phyloP scores from a whole-genome alignment of 2,888 invertebrate genomes.

The Glaucopsyche alexis region DNA sequence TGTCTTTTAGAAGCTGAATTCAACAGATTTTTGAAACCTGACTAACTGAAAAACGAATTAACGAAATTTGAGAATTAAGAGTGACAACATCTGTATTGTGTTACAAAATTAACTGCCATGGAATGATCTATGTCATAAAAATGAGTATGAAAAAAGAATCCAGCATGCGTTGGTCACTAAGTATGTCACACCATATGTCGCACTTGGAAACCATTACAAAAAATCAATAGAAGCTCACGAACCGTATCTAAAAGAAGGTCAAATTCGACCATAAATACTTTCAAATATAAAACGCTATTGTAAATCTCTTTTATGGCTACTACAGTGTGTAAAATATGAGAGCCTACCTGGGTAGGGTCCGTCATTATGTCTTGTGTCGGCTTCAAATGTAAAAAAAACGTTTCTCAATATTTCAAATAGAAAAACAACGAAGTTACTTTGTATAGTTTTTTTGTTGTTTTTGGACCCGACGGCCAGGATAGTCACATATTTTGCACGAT shows the following conservation, averaged over 20 bases:
- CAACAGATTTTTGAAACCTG: no score
- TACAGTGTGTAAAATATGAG: slow-evolving; percentile 73
- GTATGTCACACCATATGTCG: slow-evolving; percentile 71
- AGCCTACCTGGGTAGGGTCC: slow-evolving; percentile 76
- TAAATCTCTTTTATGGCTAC: slow-evolving; percentile 76
- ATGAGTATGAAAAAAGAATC: slow-evolving; percentile 51
- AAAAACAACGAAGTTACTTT: slow-evolving; percentile 57
- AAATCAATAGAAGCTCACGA: slow-evolving; percentile 64
- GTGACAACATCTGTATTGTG: neutral
- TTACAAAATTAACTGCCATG: neutral
- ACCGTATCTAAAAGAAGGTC: slow-evolving; percentile 68
- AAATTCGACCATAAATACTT: slow-evolving; percentile 67
- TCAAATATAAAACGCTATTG: slow-evolving; percentile 70
- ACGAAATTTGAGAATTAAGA: no score
- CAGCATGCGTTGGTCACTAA: slow-evolving; percentile 59
- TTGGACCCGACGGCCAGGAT: slow-evolving; percentile 38
- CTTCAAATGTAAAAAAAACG: slow-evolving; percentile 55
- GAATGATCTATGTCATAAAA: slow-evolving; percentile 18
- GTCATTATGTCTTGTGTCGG: slow-evolving; percentile 74
- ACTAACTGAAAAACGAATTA: neutral
- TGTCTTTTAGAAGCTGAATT: no score
- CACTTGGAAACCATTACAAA: slow-evolving; percentile 60
- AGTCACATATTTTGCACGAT: neutral
- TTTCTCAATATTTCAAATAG: slow-evolving; percentile 58
- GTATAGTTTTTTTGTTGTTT: slow-evolving; percentile 51